These are phyloP conservation scores for Pelvicachromis taeniatus DNA, from an alignment of 2,113 vertebrate species.

Conservation along the genomic window DNA sequence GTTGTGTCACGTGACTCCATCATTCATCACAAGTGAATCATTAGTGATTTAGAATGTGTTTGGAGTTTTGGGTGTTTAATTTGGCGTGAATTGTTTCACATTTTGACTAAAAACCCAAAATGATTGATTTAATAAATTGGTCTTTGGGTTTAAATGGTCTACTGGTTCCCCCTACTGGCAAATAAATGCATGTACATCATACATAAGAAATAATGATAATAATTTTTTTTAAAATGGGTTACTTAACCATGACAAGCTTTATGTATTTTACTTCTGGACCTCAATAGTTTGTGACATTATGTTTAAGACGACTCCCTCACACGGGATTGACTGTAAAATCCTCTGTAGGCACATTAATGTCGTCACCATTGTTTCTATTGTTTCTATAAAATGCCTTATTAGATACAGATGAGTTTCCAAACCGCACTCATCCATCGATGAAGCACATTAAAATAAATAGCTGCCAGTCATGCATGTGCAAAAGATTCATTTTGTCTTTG, in stretches of 20 bases:
- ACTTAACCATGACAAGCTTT: neutral
- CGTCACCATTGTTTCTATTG: slow-evolving; percentile 43
- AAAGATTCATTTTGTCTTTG: slow-evolving; percentile 27
- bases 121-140: neutral
- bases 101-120: neutral
- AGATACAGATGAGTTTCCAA: slow-evolving; percentile 48
- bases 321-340: neutral
- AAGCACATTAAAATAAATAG: slow-evolving; percentile 58
- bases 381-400: slow-evolving; percentile 55
- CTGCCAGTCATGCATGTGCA: slow-evolving; percentile 59
- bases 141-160: neutral
- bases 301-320: neutral
- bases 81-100: neutral
- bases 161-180: slow-evolving; percentile 35
- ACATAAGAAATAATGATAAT: no score
- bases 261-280: neutral
- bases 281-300: neutral
- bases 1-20: neutral
- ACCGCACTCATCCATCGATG: slow-evolving; percentile 8
- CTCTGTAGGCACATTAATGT: slow-evolving; percentile 6
- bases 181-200: neutral
- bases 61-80: neutral
- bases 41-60: neutral
- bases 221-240: neutral
- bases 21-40: neutral